phyloP scores from a whole-genome alignment of 2,113 vertebrate genomes.

The Mustela nigripes region DNA sequence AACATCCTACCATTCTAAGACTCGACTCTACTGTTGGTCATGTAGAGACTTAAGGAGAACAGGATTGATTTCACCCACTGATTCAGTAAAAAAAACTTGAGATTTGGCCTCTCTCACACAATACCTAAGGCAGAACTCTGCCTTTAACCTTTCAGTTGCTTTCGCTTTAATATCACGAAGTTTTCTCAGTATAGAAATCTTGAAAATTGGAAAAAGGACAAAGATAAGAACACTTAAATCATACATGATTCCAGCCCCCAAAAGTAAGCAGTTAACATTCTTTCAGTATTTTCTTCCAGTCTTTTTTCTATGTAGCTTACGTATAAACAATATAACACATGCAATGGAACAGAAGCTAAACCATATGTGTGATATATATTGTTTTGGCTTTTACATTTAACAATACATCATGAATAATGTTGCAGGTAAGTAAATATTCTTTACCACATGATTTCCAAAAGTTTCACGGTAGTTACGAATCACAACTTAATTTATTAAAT shows the following conservation, averaged over 20 bases:
- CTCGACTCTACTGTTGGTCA: neutral
- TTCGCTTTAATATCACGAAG: neutral
- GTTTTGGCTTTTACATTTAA: neutral
- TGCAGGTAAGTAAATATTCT: neutral
- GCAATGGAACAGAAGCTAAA: neutral
- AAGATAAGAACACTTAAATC: conserved; percentile 12
- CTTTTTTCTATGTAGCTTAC: conserved; percentile 29
- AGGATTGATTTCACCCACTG: neutral
- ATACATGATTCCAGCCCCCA: neutral
- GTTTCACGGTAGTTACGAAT: conserved; percentile 4
- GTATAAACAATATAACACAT: neutral
- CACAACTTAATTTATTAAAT: conserved; percentile 39
- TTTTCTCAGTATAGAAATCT: neutral
- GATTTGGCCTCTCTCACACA: neutral
- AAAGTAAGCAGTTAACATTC: conserved; percentile 12
- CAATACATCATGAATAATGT: neutral
- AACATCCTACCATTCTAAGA: conserved; percentile 1
- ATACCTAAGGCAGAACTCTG: neutral
- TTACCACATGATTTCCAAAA: neutral
- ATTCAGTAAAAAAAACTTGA: neutral
- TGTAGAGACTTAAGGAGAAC: neutral
- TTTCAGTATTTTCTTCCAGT: conserved; percentile 52
- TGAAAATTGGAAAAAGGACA: conserved; percentile 7
- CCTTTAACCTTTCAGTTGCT: neutral
- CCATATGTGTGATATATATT: neutral